A percentile compares a stretch with the other conserved stretches of the same genome.
Evolutionary conservation across 2,888 invertebrate species (phyloP).

Genomic region (Busseola fusca): DNA sequence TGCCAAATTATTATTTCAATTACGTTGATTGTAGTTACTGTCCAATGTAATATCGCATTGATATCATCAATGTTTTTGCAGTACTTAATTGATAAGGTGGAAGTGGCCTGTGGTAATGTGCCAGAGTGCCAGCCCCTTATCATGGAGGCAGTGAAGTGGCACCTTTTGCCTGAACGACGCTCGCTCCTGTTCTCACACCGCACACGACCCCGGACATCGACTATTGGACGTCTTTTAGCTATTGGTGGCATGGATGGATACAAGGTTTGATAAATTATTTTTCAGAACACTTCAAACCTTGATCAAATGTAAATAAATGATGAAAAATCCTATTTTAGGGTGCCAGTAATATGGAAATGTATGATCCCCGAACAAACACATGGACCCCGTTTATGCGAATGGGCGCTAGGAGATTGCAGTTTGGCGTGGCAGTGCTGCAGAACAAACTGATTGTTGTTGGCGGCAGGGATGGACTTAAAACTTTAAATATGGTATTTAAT

Average conservation of each 20-base stretch:
- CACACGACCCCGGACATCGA: constrained; percentile 96
- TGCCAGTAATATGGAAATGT: constrained; percentile 96
- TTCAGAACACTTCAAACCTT: neutral
- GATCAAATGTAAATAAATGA: neutral
- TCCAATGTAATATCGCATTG: neutral
- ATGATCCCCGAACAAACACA: constrained; percentile 93
- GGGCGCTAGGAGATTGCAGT: constrained; percentile 95
- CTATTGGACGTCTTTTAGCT: constrained; percentile 95
- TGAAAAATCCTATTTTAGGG: constrained; percentile 84
- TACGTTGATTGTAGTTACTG: neutral
- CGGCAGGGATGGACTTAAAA: constrained; percentile 97
- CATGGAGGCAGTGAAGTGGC: constrained; percentile 98
- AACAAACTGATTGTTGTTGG: constrained; percentile 96
- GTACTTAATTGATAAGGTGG: constrained; percentile 97
- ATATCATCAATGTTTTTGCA: constrained; percentile 71
- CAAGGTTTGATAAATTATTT: constrained; percentile 86
- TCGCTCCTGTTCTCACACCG: constrained; percentile 93
- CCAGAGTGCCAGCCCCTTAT: constrained; percentile 95
- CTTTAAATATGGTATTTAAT: constrained; percentile 93
- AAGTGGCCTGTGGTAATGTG: constrained; percentile 90
- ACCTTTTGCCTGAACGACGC: constrained; percentile 95
- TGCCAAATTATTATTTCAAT: neutral
- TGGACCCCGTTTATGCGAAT: constrained; percentile 94
- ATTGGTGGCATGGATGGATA: constrained; percentile 98
- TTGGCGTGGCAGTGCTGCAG: constrained; percentile 96